Evolutionary conservation across 2,113 vertebrate species (phyloP).

Genomic region (Sardina pilchardus): DNA sequence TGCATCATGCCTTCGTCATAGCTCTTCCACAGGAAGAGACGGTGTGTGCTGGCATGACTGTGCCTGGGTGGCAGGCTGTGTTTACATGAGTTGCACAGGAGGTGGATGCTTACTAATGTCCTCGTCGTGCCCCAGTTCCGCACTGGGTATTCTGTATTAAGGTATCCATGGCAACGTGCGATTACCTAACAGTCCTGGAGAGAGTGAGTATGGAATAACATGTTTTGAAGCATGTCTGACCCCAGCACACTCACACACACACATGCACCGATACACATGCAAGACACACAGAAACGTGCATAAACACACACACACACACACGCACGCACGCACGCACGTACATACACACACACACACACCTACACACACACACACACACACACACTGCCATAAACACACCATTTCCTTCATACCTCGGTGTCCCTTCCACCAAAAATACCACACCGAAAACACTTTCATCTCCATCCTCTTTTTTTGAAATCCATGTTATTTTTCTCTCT

Average conservation of each 20-base stretch:
- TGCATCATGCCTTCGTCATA: neutral
- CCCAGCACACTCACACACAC: neutral
- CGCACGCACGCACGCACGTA: too few species aligned
- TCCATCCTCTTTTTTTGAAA: neutral
- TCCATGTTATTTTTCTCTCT: neutral
- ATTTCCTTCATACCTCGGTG: neutral
- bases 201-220: neutral
- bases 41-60: neutral
- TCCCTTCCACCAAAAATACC: neutral
- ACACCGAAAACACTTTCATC: neutral
- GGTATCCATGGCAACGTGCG: neutral
- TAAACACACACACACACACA: too few species aligned
- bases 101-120: constrained; percentile 1
- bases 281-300: too few species aligned
- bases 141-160: neutral
- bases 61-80: neutral
- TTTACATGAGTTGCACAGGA: constrained; percentile 14
- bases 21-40: neutral
- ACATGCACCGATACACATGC: neutral
- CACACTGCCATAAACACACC: too few species aligned
- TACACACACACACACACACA: too few species aligned
- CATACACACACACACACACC: neutral
- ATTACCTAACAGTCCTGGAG: constrained; percentile 2
- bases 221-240: neutral
- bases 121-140: neutral